A percentile compares a stretch with the other conserved stretches of the same genome.
Evolutionary conservation across 2,888 invertebrate species (phyloP).

Genomic region (Drosophila dives): DNA sequence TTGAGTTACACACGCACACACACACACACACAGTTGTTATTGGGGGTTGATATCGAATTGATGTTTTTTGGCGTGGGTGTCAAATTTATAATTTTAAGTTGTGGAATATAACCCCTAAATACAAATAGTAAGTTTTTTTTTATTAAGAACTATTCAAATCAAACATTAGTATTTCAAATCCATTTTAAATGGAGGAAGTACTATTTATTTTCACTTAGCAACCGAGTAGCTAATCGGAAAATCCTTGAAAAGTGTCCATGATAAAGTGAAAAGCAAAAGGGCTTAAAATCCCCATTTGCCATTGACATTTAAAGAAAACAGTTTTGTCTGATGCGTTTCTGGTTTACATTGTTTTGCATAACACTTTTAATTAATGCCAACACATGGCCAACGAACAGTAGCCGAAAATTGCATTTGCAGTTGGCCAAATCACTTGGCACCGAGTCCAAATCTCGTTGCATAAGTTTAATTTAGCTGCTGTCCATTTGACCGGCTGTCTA

Average conservation of each 20-base stretch:
- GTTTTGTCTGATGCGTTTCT: conserved; percentile 36
- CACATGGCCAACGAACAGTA: conserved; percentile 21
- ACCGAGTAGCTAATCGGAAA: conserved; percentile 2
- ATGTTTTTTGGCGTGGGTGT: neutral
- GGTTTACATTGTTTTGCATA: conserved; percentile 58
- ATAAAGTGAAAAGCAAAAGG: conserved; percentile 10
- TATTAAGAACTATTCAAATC: neutral
- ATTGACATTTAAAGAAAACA: conserved; percentile 26
- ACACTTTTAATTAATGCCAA: conserved; percentile 77
- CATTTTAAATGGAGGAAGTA: neutral
- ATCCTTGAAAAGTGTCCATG: conserved; percentile 43
- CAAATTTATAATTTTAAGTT: neutral
- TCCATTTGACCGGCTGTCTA: neutral
- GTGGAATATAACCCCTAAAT: neutral
- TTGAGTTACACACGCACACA: conserved; percentile 50
- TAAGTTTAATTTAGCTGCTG: conserved; percentile 56
- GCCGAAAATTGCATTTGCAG: conserved; percentile 23
- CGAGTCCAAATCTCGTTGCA: conserved; percentile 43
- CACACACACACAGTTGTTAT: conserved; percentile 5
- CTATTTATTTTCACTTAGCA: conserved; percentile 3
- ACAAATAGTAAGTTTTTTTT: neutral
- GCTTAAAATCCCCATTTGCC: conserved; percentile 13
- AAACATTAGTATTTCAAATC: neutral
- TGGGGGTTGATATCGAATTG: neutral
- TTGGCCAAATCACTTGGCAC: conserved; percentile 22